Base-by-base conservation (phyloP, 2,113 vertebrate species). In the Struthio camelus region DNA sequence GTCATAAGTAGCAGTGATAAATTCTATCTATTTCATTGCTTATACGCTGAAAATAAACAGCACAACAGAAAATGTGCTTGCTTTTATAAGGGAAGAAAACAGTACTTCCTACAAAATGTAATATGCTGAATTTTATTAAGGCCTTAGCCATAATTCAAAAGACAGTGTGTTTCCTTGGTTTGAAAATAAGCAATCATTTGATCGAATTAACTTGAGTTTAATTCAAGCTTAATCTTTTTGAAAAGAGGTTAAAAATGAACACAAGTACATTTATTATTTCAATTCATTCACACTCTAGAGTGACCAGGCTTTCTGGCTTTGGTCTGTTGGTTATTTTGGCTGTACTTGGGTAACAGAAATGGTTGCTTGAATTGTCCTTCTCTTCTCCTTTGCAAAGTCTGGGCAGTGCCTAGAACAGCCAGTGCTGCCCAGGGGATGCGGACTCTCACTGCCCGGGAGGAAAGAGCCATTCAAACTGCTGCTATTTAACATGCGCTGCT, bases 21-120 rank as follows among this genome's bases (percentile, higher is more conserved):
- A 62, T 3, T n/a, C 8, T 30, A 32, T 36, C 4, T 81, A 10
- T 71, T 38, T 79, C 48, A 54, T 42, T 32, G 10, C 3, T 6
- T 38, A 77, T 58, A 77, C 65, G 51, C 32, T 36, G n/a, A 67
- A 80, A 82, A 78, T 25, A 71, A 78, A 48, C 7, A 53, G 36
- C 8, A 27, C 0, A 1, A 61, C 19, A 20, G 54, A 54, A 80
- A 42, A 53, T 53, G 30, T 9, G 44, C 1, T 12, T 54, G 18
- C n/a, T 46, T 70, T 85, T 84, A 7, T 78, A 53, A 75, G 22
- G 80, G 38, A 92, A 77, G 14, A n/a, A 38, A 58, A 58, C 40
- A 9, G 40, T 38, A 65, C 14, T 28, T 89, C 28, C 20, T 76
- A 42, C 20, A 15, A 46, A 38, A 30, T 4, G 5, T 50, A 51